Evolutionary conservation across 2,888 invertebrate species (phyloP).

Genomic region (Leptinotarsa rubiginosa): DNA sequence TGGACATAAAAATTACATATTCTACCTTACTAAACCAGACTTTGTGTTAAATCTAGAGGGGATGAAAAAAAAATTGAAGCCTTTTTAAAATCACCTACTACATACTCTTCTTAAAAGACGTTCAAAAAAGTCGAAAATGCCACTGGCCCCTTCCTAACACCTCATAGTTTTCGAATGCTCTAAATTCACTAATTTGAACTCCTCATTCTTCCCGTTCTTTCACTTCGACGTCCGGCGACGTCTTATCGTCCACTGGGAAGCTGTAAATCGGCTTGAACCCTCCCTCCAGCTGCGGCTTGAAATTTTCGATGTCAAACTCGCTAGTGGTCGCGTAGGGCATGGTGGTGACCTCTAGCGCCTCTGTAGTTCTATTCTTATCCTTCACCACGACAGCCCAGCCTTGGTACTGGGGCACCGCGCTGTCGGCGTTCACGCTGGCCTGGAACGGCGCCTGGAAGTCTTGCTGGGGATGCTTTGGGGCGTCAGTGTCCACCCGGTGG

Average conservation of each 20-base stretch:
- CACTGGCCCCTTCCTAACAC: slow-evolving; percentile 39
- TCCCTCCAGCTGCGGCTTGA: slow-evolving; percentile 76
- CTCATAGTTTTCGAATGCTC: slow-evolving; percentile 32
- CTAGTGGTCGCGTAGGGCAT: slow-evolving; percentile 63
- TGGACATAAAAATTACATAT: too few relatives aligned
- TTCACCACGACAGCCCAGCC: slow-evolving; percentile 74
- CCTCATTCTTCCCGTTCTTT: slow-evolving; percentile 51
- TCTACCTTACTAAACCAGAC: too few relatives aligned
- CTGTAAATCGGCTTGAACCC: slow-evolving; percentile 78
- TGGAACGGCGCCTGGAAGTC: slow-evolving; percentile 79
- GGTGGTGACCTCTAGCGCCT: slow-evolving; percentile 58
- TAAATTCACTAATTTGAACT: slow-evolving; percentile 16
- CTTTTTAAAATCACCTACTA: too few relatives aligned
- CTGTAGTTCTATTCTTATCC: slow-evolving; percentile 55
- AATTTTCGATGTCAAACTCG: slow-evolving; percentile 74
- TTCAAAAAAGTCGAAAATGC: slow-evolving; percentile 4
- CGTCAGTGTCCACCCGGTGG: slow-evolving; percentile 47
- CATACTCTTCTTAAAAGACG: too few relatives aligned
- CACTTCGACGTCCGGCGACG: slow-evolving; percentile 41
- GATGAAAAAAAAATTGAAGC: too few relatives aligned
- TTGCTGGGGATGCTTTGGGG: slow-evolving; percentile 57
- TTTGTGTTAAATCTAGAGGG: too few relatives aligned
- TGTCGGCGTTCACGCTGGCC: slow-evolving; percentile 74
- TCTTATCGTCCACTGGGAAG: slow-evolving; percentile 55
- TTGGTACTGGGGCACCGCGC: slow-evolving; percentile 66